Evolutionary conservation across 2,797 vertebrate genomes (phyloP), one percentile per base, ranked within the genome.

Genomic region (Linurgus olivaceus): DNA sequence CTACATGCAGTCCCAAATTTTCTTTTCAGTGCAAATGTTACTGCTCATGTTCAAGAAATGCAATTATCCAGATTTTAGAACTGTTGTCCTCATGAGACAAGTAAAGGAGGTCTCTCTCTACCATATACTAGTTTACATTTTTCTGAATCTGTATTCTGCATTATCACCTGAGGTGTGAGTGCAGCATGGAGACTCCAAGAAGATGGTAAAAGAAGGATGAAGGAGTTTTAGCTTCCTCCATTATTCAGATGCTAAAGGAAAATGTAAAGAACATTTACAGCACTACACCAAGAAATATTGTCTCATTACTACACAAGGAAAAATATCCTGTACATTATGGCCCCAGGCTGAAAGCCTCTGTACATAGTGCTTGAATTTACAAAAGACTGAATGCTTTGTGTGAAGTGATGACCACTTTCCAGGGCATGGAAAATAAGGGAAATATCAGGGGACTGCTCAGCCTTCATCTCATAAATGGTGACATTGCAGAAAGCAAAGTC

Each of bases 171-270:
- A 95, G 28, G 7, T 19, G 6, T 35, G 28, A 86, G 16, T 8
- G 16, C 38, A 81, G 66, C 40, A 65, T 1, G 0, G 7, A 70
- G 7, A 81, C 37, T 66, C 33, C 59, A 79, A 47, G 17, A 79
- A 73, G 31, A 51, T 25, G 9, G 50, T 48, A 26, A 90, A 86
- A 90, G 48, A 87, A 63, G 24, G 42, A 77, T 70, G 17, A 90
- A 17, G 33, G 84, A 61, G 23, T 63, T 87, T 88, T 38, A 90
- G 35, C 23, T 74, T 91, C 24, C 44, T 75, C 40, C 65, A 74
- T 55, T 57, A 66, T 66, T 77, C 47, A 81, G 33, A 10, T 86
- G 25, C 59, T 84, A 62, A 45, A 74, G 61, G 15, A 77, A 59
- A 66, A 78, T 81, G 44, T 47, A 40, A 81, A 91, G 38, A 57